These are phyloP conservation scores for Orthosia incerta DNA, from an alignment of 2,888 invertebrate genomes.

Conservation along the genomic window DNA sequence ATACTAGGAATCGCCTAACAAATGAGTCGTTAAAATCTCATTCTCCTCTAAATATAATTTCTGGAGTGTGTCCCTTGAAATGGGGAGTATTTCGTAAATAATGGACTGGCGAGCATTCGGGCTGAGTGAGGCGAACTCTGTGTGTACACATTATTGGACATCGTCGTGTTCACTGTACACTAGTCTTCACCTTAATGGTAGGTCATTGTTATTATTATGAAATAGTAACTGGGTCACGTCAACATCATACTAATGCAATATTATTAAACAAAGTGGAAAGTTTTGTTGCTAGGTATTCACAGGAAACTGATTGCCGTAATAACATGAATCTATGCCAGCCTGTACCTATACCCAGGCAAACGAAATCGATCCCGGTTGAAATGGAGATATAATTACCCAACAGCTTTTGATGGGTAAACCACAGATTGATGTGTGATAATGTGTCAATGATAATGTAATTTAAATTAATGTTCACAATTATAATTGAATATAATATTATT, in stretches of 20 bases:
- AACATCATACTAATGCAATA: slow-evolving; percentile 40
- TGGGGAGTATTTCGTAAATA: slow-evolving; percentile 71
- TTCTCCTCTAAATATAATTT: slow-evolving; percentile 73
- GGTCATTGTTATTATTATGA: slow-evolving; percentile 31
- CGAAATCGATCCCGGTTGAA: not conserved
- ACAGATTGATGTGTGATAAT: not conserved
- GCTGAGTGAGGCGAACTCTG: slow-evolving; percentile 39
- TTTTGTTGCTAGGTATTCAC: slow-evolving; percentile 24
- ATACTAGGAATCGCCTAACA: slow-evolving; percentile 65
- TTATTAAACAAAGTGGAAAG: slow-evolving; percentile 45
- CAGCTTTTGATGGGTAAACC: not conserved
- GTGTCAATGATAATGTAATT: not conserved
- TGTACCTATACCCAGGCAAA: not conserved
- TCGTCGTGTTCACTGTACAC: slow-evolving; percentile 38
- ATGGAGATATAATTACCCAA: not conserved
- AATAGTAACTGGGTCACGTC: slow-evolving; percentile 43
- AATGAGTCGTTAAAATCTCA: slow-evolving; percentile 80
- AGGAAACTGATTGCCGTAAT: slow-evolving; percentile 22
- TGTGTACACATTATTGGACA: slow-evolving; percentile 47
- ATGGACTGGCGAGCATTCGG: slow-evolving; percentile 60
- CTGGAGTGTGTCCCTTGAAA: slow-evolving; percentile 71
- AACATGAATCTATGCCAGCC: slow-evolving; percentile 3
- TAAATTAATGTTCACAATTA: slow-evolving; percentile 6
- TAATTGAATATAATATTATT: slow-evolving; percentile 12
- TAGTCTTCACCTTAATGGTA: slow-evolving; percentile 40